These are phyloP conservation scores for Delphinus delphis DNA, from an alignment of 2,113 vertebrate species.

Conservation along the genomic window DNA sequence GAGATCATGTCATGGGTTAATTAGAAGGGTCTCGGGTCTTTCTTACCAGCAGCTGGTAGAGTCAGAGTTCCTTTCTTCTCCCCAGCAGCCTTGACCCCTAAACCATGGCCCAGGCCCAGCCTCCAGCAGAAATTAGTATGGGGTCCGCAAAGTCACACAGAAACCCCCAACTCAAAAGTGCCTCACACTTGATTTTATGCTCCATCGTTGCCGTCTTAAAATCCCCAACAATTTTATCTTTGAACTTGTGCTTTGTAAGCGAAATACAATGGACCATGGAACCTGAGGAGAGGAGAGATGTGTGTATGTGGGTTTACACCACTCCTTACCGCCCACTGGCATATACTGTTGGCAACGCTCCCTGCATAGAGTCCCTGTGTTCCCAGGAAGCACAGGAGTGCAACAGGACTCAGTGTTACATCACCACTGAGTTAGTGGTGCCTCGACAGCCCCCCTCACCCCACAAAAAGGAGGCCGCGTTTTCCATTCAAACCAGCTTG, in stretches of 20 bases:
- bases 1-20: background rate
- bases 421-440: background rate
- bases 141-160: background rate
- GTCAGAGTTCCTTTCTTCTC: background rate
- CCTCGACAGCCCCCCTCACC: rapidly evolving
- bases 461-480: background rate
- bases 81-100: background rate
- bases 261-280: background rate
- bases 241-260: background rate
- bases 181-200: background rate
- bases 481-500: background rate
- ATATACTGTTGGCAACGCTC: rapidly evolving
- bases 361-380: background rate
- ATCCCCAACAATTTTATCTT: background rate
- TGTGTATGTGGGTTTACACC: rapidly evolving
- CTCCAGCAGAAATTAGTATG: background rate
- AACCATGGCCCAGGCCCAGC: background rate
- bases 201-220: background rate
- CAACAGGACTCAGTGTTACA: background rate
- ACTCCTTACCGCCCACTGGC: rapidly evolving
- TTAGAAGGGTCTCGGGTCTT: background rate
- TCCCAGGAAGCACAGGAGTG: rapidly evolving
- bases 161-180: background rate
- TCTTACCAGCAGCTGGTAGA: background rate
- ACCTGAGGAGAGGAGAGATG: background rate